Conservation (phyloP, 2,888 invertebrate species). For the Noctua fimbriata region DNA sequence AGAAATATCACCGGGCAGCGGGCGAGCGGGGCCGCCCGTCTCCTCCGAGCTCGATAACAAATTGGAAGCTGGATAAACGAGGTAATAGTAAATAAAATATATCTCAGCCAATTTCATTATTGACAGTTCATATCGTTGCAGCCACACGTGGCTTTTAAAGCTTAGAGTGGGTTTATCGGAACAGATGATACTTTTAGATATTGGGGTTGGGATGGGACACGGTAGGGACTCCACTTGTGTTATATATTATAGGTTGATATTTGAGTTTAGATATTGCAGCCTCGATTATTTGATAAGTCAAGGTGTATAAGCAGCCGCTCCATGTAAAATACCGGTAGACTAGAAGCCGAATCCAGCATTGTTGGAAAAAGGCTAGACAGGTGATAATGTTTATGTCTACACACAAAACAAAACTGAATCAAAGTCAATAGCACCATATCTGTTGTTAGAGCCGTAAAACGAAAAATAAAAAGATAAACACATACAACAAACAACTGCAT, state of each 20-base stretch:
- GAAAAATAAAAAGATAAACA: background rate
- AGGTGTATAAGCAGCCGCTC: background rate
- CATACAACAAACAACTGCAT: background rate
- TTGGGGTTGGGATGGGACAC: conserved; percentile 29
- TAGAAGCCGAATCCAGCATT: background rate
- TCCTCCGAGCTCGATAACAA: conserved; percentile 72
- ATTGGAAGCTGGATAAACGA: conserved; percentile 80
- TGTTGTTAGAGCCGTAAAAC: background rate
- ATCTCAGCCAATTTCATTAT: conserved; percentile 76
- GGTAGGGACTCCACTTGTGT: conserved; percentile 1
- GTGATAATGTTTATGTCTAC: background rate
- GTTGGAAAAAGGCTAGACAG: background rate
- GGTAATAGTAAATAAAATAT: conserved; percentile 79
- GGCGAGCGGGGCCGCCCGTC: conserved; percentile 53
- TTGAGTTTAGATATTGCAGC: background rate
- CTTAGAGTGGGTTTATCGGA: conserved; percentile 50
- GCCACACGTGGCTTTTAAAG: conserved; percentile 53
- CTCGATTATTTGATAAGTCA: background rate
- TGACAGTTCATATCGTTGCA: conserved; percentile 68
- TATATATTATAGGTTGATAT: conserved; percentile 17
- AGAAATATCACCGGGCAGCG: conserved; percentile 77
- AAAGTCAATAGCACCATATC: background rate
- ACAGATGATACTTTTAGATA: conserved; percentile 59
- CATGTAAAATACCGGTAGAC: background rate
- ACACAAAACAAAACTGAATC: background rate